Evolutionary conservation across 2,797 vertebrate genomes (phyloP).

Genomic region (Aplochiton taeniatus): DNA sequence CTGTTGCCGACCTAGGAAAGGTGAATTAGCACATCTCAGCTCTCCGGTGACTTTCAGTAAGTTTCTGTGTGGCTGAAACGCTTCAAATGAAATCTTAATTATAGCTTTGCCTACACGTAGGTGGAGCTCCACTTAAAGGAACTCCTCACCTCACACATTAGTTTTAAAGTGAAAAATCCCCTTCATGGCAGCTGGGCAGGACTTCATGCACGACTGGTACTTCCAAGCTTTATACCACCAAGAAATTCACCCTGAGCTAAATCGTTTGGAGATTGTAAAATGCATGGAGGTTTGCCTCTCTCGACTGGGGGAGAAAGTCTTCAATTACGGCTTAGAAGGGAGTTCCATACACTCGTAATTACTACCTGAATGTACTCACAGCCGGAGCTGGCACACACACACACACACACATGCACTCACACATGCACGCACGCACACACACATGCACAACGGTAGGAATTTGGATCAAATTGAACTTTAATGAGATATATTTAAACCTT

Average conservation of each 20-base stretch:
- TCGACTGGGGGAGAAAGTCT: slow-evolving; percentile 59
- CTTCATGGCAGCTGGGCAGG: slow-evolving; percentile 34
- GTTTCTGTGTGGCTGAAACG: slow-evolving; percentile 31
- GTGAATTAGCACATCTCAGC: slow-evolving; percentile 32
- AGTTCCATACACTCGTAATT: slow-evolving; percentile 63
- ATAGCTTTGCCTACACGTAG: slow-evolving; percentile 26
- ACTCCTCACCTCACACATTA: slow-evolving; percentile 47
- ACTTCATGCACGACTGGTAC: slow-evolving; percentile 42
- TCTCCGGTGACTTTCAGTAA: slow-evolving; percentile 36
- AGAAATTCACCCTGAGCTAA: slow-evolving; percentile 51
- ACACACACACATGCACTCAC: slow-evolving; percentile 4
- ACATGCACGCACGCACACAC: background rate
- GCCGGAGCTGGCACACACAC: slow-evolving; percentile 23
- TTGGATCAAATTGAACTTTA: background rate
- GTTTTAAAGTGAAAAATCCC: slow-evolving; percentile 39
- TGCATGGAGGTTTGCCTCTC: slow-evolving; percentile 47
- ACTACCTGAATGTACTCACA: slow-evolving; percentile 51
- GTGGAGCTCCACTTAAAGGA: slow-evolving; percentile 37
- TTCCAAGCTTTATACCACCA: slow-evolving; percentile 30
- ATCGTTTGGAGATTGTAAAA: slow-evolving; percentile 58
- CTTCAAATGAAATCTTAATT: slow-evolving; percentile 47
- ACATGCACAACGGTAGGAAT: background rate
- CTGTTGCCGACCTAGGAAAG: slow-evolving; percentile 27
- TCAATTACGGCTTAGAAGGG: slow-evolving; percentile 65
- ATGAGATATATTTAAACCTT: background rate